These are phyloP conservation scores for Trissolcus basalis DNA, from an alignment of 1,140 invertebrate species.

Conservation along the genomic window DNA sequence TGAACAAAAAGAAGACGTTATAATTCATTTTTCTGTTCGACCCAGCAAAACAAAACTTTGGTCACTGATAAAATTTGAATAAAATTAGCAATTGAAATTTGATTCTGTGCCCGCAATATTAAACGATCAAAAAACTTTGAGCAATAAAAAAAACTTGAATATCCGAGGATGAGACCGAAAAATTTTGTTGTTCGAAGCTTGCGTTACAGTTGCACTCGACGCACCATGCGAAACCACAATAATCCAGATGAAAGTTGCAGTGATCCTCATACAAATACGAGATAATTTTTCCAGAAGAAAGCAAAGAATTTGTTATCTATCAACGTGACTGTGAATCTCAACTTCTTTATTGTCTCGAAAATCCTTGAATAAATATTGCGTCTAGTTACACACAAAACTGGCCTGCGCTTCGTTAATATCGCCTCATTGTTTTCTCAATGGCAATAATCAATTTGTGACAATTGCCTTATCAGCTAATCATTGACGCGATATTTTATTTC, in stretches of 20 bases:
- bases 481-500: not conserved
- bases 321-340: constrained; percentile 10
- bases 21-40: no score
- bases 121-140: no score
- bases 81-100: no score
- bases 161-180: no score
- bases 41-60: no score
- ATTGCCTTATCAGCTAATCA: constrained; percentile 4
- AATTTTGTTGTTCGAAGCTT: no score
- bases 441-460: constrained; percentile 14
- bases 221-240: not conserved
- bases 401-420: no score
- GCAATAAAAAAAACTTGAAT: no score
- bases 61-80: no score
- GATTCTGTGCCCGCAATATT: no score
- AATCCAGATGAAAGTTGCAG: constrained; percentile 10
- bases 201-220: no score
- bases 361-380: not conserved
- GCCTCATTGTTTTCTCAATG: constrained; percentile 10
- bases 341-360: constrained; percentile 6
- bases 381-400: not conserved
- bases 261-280: constrained; percentile 11
- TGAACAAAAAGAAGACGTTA: no score
- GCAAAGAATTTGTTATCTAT: constrained; percentile 15
- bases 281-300: constrained; percentile 12